A percentile compares a stretch with the other conserved stretches of the same genome.
Conservation (phyloP, 1,140 invertebrate species). For the Dreissena rostriformis region DNA sequence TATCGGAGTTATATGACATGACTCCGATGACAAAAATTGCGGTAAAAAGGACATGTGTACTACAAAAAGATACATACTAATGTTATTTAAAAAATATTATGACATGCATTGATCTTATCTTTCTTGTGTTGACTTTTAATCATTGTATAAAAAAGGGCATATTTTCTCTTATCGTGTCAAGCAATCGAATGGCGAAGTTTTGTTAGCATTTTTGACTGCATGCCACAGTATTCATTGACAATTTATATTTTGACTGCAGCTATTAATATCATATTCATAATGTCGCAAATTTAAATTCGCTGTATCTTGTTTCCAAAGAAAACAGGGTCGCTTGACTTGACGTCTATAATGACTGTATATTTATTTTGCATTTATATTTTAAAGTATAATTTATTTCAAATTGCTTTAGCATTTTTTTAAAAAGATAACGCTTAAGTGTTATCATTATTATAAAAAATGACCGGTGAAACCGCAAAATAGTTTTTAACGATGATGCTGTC, state of each 20-base stretch:
- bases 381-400: background rate
- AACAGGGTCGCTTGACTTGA: background rate
- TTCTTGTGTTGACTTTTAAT: background rate
- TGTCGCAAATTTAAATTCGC: constrained; percentile 1
- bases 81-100: background rate
- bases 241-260: background rate
- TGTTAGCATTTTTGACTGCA: background rate
- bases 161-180: no score
- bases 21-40: background rate
- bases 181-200: no score
- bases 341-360: background rate
- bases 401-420: no score
- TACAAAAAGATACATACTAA: background rate
- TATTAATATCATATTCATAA: constrained; percentile 8
- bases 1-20: no score
- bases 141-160: background rate
- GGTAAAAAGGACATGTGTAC: background rate
- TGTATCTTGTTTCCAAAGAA: background rate
- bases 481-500: no score
- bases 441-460: no score
- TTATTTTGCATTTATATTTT: background rate
- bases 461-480: no score
- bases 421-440: no score
- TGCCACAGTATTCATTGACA: background rate
- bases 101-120: constrained; percentile 1